Evolutionary conservation across 1,140 invertebrate species (phyloP).

Genomic region (Elymnias hypermnestra): DNA sequence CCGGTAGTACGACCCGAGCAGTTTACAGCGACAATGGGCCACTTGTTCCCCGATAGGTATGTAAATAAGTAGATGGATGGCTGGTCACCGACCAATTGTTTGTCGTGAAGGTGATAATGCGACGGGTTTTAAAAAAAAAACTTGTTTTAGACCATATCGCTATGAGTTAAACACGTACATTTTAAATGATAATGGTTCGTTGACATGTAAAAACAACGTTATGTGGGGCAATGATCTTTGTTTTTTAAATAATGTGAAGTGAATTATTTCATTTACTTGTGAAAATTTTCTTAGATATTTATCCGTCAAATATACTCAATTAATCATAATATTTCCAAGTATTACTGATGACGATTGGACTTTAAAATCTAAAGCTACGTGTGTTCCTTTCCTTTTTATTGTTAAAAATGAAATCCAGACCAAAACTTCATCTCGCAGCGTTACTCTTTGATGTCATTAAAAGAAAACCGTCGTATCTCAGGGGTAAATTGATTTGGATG

Average conservation of each 20-base stretch:
- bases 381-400: no score
- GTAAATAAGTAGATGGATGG: conserved; percentile 70
- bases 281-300: no score
- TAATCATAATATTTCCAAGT: no score
- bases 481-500: no score
- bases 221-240: conserved; percentile 13
- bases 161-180: background rate
- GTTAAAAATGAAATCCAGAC: no score
- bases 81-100: conserved; percentile 60
- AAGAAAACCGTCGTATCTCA: no score
- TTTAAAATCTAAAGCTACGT: no score
- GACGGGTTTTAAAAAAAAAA: conserved; percentile 27
- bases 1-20: conserved; percentile 54
- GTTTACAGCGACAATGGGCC: conserved; percentile 61
- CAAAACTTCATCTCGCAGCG: no score
- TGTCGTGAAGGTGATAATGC: conserved; percentile 36
- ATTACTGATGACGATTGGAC: no score
- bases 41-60: conserved; percentile 66
- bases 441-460: no score
- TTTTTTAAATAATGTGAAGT: background rate
- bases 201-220: conserved; percentile 17
- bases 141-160: conserved; percentile 18
- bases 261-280: no score
- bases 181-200: conserved; percentile 13
- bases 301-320: no score